phyloP scores from a whole-genome alignment of 35 echinoderm and acorn worm species.

The Stichopus chloronotus region DNA sequence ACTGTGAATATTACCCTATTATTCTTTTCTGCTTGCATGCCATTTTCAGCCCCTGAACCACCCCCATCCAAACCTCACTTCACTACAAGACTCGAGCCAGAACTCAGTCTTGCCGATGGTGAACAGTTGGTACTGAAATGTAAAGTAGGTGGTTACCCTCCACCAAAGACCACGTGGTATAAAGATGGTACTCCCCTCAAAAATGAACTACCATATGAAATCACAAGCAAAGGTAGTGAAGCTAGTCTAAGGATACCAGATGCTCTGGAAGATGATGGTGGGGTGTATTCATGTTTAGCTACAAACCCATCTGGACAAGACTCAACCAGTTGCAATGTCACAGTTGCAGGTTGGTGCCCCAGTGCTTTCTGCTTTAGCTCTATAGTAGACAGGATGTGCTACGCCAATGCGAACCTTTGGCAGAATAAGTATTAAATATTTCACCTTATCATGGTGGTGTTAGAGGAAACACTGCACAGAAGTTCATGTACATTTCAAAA shows the following conservation, averaged over 20 bases:
- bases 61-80: constrained; percentile 51
- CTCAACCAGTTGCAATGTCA: constrained; percentile 42
- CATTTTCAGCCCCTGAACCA: constrained; percentile 33
- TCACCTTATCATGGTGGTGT: no score
- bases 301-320: constrained; percentile 69
- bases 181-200: constrained; percentile 60
- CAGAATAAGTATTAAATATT: no score
- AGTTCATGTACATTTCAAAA: no score
- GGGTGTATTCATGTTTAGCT: constrained; percentile 67
- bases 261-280: constrained; percentile 61
- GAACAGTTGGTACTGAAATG: constrained; percentile 37
- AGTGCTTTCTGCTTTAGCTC: background rate
- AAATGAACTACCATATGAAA: constrained; percentile 65
- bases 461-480: no score
- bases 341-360: constrained; percentile 63
- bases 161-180: constrained; percentile 63
- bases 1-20: no score
- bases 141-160: constrained; percentile 61
- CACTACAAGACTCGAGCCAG: constrained; percentile 39
- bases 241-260: constrained; percentile 44
- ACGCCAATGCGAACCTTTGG: no score
- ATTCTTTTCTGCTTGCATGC: no score
- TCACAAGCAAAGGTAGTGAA: constrained; percentile 49
- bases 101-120: constrained; percentile 6
- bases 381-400: no score